Base-by-base conservation (phyloP, 1,140 invertebrate species). In the Drosophila willistoni region DNA sequence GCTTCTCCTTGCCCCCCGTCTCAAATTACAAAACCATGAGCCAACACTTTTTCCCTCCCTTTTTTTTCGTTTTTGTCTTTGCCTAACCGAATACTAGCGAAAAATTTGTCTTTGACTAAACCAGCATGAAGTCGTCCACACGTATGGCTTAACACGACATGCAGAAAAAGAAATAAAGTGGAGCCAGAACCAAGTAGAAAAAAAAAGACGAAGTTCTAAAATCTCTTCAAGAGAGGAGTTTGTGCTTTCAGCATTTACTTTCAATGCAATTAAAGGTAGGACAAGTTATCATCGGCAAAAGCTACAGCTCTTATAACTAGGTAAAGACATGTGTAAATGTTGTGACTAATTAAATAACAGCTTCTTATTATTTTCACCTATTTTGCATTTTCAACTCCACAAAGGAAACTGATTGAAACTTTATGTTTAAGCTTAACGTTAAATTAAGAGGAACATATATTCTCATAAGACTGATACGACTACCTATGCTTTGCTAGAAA, bases 71-170 rank as follows among this genome's bases (percentile, higher is more conserved):
- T 51, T 51, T 51, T 51, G 44, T 47, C 44, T 51, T 51, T 51
- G 17, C 34, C 63, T 59, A 42, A 36, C 47, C 39, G 39, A 68
- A 33, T 57, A 61, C 68, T 69, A 36, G 33, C 51, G 33, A 74
- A 33, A 74, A 82, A 76, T 86, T 87, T 82, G 76, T 86, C 82
- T 86, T 86, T 86, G 82, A 86, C 82, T 86, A 86, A 86, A 69
- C 61, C 79, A 77, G 83, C 83, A 87, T 82, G 68, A 86, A 82
- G 79, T 57, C 71, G 25, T 64, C 44, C 17, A 70, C 82, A 86
- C 82, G 82, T 87, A 70, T 87, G 82, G 83, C 83, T 86, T 86
- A 86, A 82, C 82, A 82, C 44, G 44, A 51, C 17, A 51, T 22
- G 17, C 10, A 9, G 17, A 51, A 51, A 51, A 10, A 19, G 44